Conservation (phyloP, 2,797 vertebrate genomes). For the Aselliscus stoliczkanus region DNA sequence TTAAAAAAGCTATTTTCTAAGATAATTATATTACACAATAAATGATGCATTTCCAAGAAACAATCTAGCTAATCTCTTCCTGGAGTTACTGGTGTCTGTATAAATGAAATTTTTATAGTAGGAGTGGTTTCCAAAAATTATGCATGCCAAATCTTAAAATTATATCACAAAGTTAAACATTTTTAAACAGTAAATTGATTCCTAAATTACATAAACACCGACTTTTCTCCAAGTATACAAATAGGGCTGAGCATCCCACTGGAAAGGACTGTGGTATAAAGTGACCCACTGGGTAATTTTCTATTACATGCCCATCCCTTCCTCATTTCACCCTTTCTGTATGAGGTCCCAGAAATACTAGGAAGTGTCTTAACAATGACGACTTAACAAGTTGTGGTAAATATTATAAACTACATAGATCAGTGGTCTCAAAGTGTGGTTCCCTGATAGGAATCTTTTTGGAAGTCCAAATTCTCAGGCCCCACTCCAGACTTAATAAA, state of each 20-base stretch:
- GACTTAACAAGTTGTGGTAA: neutral
- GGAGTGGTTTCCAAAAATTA: conserved; percentile 74
- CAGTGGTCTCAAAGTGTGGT: neutral
- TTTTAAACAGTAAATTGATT: conserved; percentile 51
- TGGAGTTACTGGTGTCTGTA: conserved; percentile 47
- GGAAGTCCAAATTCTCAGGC: neutral
- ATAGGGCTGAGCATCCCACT: neutral
- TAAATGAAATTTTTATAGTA: conserved; percentile 68
- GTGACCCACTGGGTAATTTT: neutral
- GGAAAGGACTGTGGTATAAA: neutral
- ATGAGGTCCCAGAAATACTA: neutral
- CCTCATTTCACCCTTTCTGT: neutral
- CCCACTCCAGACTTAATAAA: neutral
- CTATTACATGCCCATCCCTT: neutral
- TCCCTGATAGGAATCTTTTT: neutral
- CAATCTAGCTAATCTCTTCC: conserved; percentile 55
- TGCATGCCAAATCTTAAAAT: conserved; percentile 67
- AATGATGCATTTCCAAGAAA: conserved; percentile 59
- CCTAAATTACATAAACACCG: neutral
- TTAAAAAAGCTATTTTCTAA: conserved; percentile 30
- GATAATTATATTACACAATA: conserved; percentile 64
- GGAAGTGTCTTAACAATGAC: neutral
- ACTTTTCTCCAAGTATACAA: neutral
- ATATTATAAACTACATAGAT: neutral
- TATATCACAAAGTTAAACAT: conserved; percentile 69